Evolutionary conservation across 92 coral and sea anemone species (phyloP), one percentile per base, ranked within the genome.

Genomic region (Chrysogorgia sp.): DNA sequence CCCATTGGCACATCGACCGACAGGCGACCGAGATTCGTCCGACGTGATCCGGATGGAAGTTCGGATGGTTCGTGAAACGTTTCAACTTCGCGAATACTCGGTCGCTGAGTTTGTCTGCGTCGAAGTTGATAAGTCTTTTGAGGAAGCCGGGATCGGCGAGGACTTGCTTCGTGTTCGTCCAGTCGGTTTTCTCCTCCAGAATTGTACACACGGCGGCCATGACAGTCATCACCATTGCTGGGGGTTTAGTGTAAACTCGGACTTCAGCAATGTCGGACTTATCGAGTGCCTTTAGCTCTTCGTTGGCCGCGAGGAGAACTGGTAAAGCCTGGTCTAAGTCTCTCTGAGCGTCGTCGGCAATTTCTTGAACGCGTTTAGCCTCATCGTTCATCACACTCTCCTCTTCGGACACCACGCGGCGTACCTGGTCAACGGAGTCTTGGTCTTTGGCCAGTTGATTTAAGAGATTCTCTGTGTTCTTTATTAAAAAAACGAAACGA

Each of bases 171-270:
- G 97, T 96, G 56, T 91, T 82, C 29, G 84, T 84, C 98, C 98
- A 94, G 75, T 92, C 98, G 9, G 98, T 96, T 45, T 94, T 94
- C 77, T 94, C 97, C 61, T 94, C 97, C 63, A 94, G 88, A 48
- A 94, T 77, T 2, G 89, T 86, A 79, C 97, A 91, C 7, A 94
- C 98, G 28, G 98, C 97, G 26, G 97, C 87, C 71, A 89, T 71
- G 20, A 94, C 97, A 0, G 98, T 94, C 97, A 94, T 92, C 5
- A 94, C 98, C 98, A 94, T 94, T 6, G 96, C 81, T 31, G 98
- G 98, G 0, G 98, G 98, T 52, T 94, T 94, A 21, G 98, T 91
- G 82, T 94, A 94, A 40, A 94, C 98, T n/a, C 98, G 92, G 45
- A 94, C 89, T 90, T 94, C 98, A 14, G 98, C 92, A 26, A 94